Conservation (phyloP, 1,140 invertebrate genomes). For the Philaenus spumarius region DNA sequence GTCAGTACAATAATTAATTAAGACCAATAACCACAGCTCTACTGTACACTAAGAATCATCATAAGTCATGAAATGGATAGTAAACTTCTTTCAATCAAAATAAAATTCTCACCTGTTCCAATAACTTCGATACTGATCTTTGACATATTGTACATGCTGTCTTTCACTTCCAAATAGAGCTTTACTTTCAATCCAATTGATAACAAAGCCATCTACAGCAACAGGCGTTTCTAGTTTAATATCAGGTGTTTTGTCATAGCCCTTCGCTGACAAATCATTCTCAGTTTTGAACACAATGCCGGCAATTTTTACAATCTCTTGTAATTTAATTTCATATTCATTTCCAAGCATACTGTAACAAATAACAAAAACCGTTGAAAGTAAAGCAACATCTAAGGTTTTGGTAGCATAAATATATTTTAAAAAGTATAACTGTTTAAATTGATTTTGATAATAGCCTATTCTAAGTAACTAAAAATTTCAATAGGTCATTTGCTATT, state of each 20-base stretch:
- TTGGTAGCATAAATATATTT: too few relatives aligned
- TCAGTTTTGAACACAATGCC: conserved; percentile 73
- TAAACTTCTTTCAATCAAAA: too few relatives aligned
- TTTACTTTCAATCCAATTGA: conserved; percentile 97
- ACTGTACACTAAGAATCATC: too few relatives aligned
- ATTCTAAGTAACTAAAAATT: too few relatives aligned
- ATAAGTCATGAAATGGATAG: too few relatives aligned
- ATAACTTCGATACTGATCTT: conserved; percentile 83
- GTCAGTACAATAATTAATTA: too few relatives aligned
- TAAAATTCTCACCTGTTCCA: conserved; percentile 65
- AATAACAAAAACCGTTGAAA: too few relatives aligned
- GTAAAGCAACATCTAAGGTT: too few relatives aligned
- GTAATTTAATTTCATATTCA: conserved; percentile 66
- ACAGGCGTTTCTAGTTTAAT: conserved; percentile 86
- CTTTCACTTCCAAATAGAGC: conserved; percentile 83
- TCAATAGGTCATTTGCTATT: too few relatives aligned
- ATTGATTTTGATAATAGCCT: too few relatives aligned
- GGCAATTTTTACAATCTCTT: conserved; percentile 48
- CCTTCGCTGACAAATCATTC: conserved; percentile 65
- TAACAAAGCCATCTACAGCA: conserved; percentile 72
- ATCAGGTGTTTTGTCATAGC: conserved; percentile 95
- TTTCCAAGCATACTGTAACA: conserved; percentile 50
- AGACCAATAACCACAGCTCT: too few relatives aligned
- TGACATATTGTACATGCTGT: conserved; percentile 75
- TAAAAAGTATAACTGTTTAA: too few relatives aligned